A percentile compares a stretch with the other conserved stretches of the same genome.
phyloP scores from a whole-genome alignment of 2,113 vertebrate species.

The Camelus dromedarius region DNA sequence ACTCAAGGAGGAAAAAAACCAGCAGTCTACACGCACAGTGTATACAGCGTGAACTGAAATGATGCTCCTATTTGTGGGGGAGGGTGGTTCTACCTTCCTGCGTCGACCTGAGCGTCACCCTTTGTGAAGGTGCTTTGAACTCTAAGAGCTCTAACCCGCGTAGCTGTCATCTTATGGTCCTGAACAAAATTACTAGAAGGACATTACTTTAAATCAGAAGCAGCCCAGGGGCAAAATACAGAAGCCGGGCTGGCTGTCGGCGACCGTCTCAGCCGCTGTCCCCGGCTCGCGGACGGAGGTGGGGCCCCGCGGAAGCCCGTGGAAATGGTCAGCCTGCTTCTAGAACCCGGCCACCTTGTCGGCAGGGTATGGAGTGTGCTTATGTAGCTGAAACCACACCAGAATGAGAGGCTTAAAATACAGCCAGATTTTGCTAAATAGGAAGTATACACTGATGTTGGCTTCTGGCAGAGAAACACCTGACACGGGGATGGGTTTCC shows the following conservation, averaged over 20 bases:
- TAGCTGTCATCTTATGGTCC: not conserved
- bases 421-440: not conserved
- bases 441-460: not conserved
- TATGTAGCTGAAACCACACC: not conserved
- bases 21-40: too few relatives aligned
- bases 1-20: not conserved
- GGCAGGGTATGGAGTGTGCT: not conserved
- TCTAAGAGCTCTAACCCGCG: not conserved
- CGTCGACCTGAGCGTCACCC: not conserved
- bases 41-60: not conserved
- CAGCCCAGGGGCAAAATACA: not conserved
- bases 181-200: not conserved
- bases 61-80: not conserved
- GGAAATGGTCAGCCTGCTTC: rapidly evolving
- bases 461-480: not conserved
- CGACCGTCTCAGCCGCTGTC: not conserved
- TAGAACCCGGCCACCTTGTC: not conserved
- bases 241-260: not conserved
- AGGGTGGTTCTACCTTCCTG: too few relatives aligned
- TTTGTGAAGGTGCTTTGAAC: not conserved
- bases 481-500: not conserved
- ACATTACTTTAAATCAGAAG: not conserved
- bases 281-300: not conserved
- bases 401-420: not conserved
- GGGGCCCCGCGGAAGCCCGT: not conserved